phyloP scores from a whole-genome alignment of 1,140 invertebrate genomes.

The Wiebesia pumilae region DNA sequence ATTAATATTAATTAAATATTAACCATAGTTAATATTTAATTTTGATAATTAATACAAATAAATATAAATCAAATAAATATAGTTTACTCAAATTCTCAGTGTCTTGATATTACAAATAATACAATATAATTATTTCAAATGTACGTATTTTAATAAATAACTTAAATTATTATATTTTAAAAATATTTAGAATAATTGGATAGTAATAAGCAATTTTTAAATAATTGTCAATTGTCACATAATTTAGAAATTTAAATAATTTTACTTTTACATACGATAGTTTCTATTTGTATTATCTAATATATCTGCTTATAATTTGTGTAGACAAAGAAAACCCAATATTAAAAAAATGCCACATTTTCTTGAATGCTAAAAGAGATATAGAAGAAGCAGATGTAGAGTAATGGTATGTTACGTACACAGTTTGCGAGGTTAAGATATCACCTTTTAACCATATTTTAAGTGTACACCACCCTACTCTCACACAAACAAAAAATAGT shows the following conservation, averaged over 20 bases:
- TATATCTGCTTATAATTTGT: conserved; percentile 3
- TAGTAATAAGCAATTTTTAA: neutral
- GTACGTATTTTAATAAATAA: neutral
- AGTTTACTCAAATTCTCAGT: neutral
- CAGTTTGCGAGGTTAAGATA: conserved; percentile 23
- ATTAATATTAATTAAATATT: neutral
- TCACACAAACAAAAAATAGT: conserved; percentile 33
- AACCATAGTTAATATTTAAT: neutral
- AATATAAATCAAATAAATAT: neutral
- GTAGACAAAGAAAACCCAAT: conserved; percentile 3
- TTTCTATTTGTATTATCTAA: neutral
- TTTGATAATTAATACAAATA: neutral
- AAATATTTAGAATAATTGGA: neutral
- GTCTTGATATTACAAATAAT: too few relatives aligned
- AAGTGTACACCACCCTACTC: neutral
- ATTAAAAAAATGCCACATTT: conserved; percentile 31
- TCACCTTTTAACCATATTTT: neutral
- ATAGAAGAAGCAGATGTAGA: neutral
- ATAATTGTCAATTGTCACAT: conserved; percentile 45
- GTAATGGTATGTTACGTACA: neutral
- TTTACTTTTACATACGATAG: neutral
- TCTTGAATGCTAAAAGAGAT: neutral
- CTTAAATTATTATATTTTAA: neutral
- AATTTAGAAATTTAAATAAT: neutral
- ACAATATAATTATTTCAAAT: neutral